Base-by-base conservation (phyloP, 2,797 vertebrate species). In the Petrocephalus schoutedeni region DNA sequence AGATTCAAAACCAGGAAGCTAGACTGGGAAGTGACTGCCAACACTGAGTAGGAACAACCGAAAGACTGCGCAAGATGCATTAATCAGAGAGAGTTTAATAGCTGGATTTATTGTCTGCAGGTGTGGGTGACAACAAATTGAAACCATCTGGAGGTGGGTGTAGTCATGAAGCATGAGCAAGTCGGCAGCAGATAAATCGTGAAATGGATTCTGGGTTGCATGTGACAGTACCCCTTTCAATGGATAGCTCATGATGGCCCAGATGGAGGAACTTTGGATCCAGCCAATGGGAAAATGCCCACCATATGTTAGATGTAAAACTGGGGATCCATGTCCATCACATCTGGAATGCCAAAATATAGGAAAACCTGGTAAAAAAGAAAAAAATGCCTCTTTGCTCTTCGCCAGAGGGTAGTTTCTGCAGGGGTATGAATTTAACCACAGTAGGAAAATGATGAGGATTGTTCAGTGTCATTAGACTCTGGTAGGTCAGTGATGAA, bases 21-120 rank as follows among this genome's bases (percentile, higher is more conserved):
- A 36, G 28, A 71, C 10, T 4, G 12, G 64, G 64, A 36, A 71
- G 12, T 71, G 28, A 32, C 12, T 16, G 64, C 64, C 12, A 71
- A 71, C 64, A 32, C 64, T 77, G 71, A 41, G 36, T n/a, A 45
- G 32, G 16, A 77, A 77, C 19, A 77, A 77, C 36, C n/a, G 19
- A 77, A 45, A 77, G 71, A 77, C 54, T 12, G 54, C 19, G 36
- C 71, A 77, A 41, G 71, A 77, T n/a, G 41, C 71, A 77, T 77
- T 77, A 77, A 77, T 77, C 71, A 77, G 71, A 45, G 16, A 36
- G 71, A 71, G 64, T 71, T 71, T 32, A 71, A 71, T 71, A 71
- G 64, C 28, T 71, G 64, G 28, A 71, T 67, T 67, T 71, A 71
- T 71, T 71, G 64, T 71, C 64, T 71, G 64, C 64, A 71, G 64